phyloP scores from a whole-genome alignment of 2,888 invertebrate species.

The Mycalesis mineus region DNA sequence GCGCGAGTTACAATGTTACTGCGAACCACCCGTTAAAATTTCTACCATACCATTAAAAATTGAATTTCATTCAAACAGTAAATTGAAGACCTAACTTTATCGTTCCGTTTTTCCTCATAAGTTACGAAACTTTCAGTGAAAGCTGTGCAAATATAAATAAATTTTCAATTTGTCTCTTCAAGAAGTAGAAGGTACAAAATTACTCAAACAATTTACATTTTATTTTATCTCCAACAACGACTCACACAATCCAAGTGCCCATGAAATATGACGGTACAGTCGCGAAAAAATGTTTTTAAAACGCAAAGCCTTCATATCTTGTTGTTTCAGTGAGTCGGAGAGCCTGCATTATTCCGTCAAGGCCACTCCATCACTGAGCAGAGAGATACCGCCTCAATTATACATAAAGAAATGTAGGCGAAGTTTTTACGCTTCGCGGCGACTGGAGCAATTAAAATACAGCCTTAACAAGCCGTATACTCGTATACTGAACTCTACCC shows the following conservation, averaged over 20 bases:
- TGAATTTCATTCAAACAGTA: too few relatives aligned
- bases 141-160: background rate
- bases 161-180: background rate
- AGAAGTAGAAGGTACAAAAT: background rate
- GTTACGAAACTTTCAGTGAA: too few relatives aligned
- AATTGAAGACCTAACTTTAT: too few relatives aligned
- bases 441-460: slow-evolving; percentile 14
- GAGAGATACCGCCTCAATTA: slow-evolving; percentile 24
- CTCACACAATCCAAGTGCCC: slow-evolving; percentile 1
- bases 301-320: slow-evolving; percentile 25
- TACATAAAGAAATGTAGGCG: slow-evolving; percentile 25
- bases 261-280: slow-evolving; percentile 21
- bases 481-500: background rate
- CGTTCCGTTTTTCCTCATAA: too few relatives aligned
- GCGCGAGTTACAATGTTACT: too few relatives aligned
- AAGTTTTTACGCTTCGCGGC: slow-evolving; percentile 14
- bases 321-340: slow-evolving; percentile 23
- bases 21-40: too few relatives aligned
- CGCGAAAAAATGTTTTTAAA: slow-evolving; percentile 22
- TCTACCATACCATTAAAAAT: too few relatives aligned
- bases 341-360: slow-evolving; percentile 24
- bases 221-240: slow-evolving; percentile 4
- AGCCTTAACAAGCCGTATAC: slow-evolving; percentile 1
- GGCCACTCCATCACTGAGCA: slow-evolving; percentile 22
- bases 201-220: slow-evolving; percentile 1